Evolutionary conservation across 2,113 vertebrate species (phyloP).

Genomic region (Psephotus haematonotus): DNA sequence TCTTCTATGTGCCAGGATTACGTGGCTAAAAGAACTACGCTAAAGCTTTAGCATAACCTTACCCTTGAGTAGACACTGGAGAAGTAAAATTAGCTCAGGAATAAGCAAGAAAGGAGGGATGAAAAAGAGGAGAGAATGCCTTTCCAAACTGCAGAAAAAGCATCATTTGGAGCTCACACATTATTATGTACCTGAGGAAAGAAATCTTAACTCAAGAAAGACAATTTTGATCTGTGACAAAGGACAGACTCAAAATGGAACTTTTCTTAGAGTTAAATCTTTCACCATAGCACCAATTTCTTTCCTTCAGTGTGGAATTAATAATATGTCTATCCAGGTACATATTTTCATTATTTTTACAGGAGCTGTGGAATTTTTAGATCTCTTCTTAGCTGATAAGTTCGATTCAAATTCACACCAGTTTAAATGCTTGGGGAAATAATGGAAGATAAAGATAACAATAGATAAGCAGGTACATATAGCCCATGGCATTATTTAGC

Average conservation of each 20-base stretch:
- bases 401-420: not conserved
- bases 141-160: not conserved
- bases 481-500: not conserved
- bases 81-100: not conserved
- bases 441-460: not conserved
- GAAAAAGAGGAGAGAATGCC: not conserved
- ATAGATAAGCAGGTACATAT: not conserved
- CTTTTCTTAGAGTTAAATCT: not conserved
- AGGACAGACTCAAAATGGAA: not conserved
- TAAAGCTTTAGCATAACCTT: not conserved
- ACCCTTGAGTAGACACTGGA: not conserved
- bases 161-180: not conserved
- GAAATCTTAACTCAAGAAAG: not conserved
- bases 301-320: not conserved
- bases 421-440: not conserved
- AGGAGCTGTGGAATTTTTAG: not conserved
- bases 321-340: not conserved
- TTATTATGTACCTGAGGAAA: not conserved
- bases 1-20: not conserved
- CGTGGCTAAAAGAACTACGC: not conserved
- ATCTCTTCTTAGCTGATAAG: not conserved
- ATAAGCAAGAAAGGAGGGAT: not conserved
- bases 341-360: not conserved
- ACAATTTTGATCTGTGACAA: not conserved
- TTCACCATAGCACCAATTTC: not conserved